Percentiles rank a stretch among this genome's conserved stretches.
These are phyloP conservation scores for Nycticorax nycticorax DNA, from an alignment of 2,113 vertebrate species.

Conservation along the genomic window DNA sequence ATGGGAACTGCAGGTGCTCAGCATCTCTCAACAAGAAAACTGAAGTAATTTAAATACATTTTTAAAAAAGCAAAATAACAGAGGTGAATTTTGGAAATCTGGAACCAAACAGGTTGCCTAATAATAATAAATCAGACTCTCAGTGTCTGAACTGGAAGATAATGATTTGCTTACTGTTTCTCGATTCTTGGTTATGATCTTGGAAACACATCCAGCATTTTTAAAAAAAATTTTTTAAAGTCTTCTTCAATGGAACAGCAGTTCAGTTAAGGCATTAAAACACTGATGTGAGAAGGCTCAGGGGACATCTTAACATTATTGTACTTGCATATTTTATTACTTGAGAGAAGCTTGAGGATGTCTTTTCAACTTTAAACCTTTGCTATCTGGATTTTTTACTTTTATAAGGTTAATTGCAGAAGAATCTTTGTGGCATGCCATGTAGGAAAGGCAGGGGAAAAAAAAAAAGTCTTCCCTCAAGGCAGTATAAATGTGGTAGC, in stretches of 20 bases:
- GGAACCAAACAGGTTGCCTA: not conserved
- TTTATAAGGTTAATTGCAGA: not conserved
- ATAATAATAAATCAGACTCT: not conserved
- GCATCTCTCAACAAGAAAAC: not conserved
- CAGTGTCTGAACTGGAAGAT: not conserved
- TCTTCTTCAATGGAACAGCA: not conserved
- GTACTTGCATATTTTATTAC: not conserved
- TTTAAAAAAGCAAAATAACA: not conserved
- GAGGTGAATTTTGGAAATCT: not conserved
- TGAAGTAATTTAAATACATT: not conserved
- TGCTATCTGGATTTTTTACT: not conserved
- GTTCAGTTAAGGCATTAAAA: not conserved
- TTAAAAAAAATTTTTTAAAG: not conserved
- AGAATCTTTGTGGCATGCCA: not conserved
- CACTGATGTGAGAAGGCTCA: not conserved
- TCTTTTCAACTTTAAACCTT: not conserved
- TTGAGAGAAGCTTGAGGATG: not conserved
- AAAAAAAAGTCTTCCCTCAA: not conserved
- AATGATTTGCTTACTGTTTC: not conserved
- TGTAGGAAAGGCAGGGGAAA: not conserved
- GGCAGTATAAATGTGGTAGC: not conserved
- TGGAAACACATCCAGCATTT: not conserved
- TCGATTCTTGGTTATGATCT: not conserved
- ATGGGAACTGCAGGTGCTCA: not conserved
- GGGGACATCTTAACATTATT: not conserved